Evolutionary conservation across 2,797 vertebrate species (phyloP).

Genomic region (Silurus aristotelis): DNA sequence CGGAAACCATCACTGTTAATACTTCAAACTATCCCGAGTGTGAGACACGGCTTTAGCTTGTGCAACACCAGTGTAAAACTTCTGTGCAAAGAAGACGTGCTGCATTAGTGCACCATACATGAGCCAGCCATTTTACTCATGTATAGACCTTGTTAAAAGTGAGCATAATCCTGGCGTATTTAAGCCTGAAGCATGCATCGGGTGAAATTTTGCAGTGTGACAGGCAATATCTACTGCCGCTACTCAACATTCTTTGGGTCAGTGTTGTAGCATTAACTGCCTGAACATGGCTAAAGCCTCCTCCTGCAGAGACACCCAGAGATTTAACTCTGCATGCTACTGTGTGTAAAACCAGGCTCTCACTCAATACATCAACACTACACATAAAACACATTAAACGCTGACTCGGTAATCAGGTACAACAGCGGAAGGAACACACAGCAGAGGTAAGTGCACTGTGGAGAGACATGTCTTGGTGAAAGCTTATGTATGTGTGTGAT

Average conservation of each 20-base stretch:
- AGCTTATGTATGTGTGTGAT: background rate
- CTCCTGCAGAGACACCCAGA: background rate
- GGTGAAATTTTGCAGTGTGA: background rate
- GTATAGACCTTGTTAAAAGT: background rate
- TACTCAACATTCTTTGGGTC: background rate
- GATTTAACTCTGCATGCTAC: conserved; percentile 24
- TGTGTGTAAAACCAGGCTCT: background rate
- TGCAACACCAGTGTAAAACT: background rate
- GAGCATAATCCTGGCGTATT: background rate
- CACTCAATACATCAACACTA: background rate
- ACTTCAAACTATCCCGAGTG: background rate
- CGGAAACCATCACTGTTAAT: background rate
- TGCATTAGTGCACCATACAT: background rate
- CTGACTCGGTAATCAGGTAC: background rate
- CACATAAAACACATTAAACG: background rate
- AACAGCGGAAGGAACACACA: background rate
- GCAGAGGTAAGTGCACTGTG: background rate
- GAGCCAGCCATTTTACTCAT: background rate
- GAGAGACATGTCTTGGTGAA: background rate
- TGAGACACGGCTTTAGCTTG: background rate
- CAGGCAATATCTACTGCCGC: background rate
- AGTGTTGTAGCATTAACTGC: background rate
- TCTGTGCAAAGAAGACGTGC: background rate
- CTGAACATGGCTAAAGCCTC: conserved; percentile 3
- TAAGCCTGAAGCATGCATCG: background rate